These are phyloP conservation scores for Catalaphyllia jardinei DNA, from an alignment of 64 coral and sea anemone species.

Conservation along the genomic window DNA sequence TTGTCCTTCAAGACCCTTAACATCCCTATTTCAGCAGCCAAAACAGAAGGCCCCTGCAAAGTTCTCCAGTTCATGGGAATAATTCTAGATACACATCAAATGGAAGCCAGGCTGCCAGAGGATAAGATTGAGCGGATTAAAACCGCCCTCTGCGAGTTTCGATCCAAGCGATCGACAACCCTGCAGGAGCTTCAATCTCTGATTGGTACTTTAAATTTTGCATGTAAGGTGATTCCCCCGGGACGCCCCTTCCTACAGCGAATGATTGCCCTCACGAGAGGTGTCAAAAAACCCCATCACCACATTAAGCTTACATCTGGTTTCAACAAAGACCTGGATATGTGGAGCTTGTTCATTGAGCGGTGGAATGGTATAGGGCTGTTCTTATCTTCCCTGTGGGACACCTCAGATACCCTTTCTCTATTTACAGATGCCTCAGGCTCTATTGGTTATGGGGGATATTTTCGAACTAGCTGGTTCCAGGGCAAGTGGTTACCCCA, in stretches of 20 bases:
- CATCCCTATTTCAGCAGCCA: not conserved
- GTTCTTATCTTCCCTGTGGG: conserved; percentile 20
- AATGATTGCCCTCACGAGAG: conserved; percentile 19
- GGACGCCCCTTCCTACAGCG: conserved; percentile 31
- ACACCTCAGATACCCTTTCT: not conserved
- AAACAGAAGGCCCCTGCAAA: conserved; percentile 29
- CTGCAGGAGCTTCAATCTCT: conserved; percentile 6
- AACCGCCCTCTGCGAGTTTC: not conserved
- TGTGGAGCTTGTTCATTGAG: conserved; percentile 23
- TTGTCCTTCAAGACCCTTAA: conserved; percentile 11
- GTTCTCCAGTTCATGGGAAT: conserved; percentile 45
- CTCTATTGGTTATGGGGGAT: not conserved
- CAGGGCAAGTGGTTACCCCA: not conserved
- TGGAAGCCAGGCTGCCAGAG: conserved; percentile 16
- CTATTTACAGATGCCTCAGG: not conserved
- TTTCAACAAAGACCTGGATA: not conserved
- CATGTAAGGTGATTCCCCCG: conserved; percentile 2
- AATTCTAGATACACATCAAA: not conserved
- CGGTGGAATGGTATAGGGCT: conserved; percentile 22
- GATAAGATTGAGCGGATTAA: conserved; percentile 1
- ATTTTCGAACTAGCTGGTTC: not conserved
- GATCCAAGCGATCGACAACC: not conserved
- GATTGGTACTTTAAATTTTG: conserved; percentile 42
- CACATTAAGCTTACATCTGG: conserved; percentile 9
- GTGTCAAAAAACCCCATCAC: conserved; percentile 25